A percentile compares a stretch with the other conserved stretches of the same genome.
Evolutionary conservation across 1,140 invertebrate genomes (phyloP).

Genomic region (Lithobius niger): DNA sequence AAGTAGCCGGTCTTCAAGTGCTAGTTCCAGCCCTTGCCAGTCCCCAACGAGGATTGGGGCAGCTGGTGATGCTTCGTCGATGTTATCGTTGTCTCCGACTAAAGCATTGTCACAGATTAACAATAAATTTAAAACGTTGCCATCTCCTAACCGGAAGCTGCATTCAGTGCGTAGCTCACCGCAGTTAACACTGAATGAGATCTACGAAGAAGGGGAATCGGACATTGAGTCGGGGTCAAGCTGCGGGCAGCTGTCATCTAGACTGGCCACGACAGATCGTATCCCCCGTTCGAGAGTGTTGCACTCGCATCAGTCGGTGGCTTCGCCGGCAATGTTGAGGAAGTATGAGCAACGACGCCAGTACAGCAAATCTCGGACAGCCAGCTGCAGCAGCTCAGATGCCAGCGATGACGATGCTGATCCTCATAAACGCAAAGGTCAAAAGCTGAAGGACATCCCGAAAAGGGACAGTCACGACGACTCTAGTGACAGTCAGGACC

Average conservation of each 20-base stretch:
- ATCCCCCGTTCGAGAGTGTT: constrained; percentile 6
- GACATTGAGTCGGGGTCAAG: constrained; percentile 16
- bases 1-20: constrained; percentile 8
- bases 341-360: constrained; percentile 48
- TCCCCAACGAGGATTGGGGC: constrained; percentile 20
- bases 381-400: constrained; percentile 77
- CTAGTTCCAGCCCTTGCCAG: constrained; percentile 18
- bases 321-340: constrained; percentile 32
- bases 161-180: constrained; percentile 41
- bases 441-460: constrained; percentile 44
- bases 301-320: constrained; percentile 17
- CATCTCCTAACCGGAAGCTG: constrained; percentile 30
- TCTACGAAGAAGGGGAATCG: constrained; percentile 49
- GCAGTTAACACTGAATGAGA: constrained; percentile 51
- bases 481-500: constrained; percentile 27
- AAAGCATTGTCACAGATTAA: constrained; percentile 23
- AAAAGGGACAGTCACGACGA: constrained; percentile 31
- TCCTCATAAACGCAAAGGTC: constrained; percentile 51
- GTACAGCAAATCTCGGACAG: constrained; percentile 59
- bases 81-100: constrained; percentile 21
- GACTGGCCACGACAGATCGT: not conserved
- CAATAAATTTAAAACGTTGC: constrained; percentile 35
- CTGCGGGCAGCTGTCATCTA: too few relatives aligned
- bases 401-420: constrained; percentile 83
- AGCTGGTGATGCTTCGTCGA: constrained; percentile 18